Evolutionary conservation across 2,113 vertebrate species (phyloP).

Genomic region (Phrynosoma blainvillii): DNA sequence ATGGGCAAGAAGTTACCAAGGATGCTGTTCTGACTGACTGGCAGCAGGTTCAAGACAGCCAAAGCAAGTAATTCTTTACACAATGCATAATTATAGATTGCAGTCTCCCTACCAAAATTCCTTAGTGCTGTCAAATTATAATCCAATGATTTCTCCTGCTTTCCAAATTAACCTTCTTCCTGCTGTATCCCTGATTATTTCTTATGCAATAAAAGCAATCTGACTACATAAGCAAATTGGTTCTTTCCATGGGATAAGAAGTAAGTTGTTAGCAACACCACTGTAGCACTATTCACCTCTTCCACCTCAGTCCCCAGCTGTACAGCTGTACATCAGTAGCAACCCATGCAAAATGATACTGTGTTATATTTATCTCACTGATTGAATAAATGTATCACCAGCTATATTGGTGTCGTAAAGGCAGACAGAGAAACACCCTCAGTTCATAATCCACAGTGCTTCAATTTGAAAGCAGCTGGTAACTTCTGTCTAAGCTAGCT

Average conservation of each 20-base stretch:
- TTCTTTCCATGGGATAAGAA: neutral
- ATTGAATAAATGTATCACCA: neutral
- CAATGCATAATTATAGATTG: neutral
- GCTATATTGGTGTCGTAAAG: neutral
- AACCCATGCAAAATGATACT: neutral
- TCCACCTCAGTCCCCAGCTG: neutral
- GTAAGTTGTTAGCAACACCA: neutral
- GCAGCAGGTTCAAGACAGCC: neutral
- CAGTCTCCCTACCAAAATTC: neutral
- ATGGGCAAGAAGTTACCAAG: conserved; percentile 2
- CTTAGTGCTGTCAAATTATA: conserved; percentile 12
- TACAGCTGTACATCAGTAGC: neutral
- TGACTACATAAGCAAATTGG: conserved; percentile 14
- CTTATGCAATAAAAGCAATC: conserved; percentile 6
- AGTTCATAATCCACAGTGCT: neutral
- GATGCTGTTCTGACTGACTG: conserved; percentile 16
- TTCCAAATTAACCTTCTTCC: conserved; percentile 18
- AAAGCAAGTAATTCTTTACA: neutral
- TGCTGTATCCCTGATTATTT: conserved; percentile 13
- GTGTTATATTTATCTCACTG: neutral
- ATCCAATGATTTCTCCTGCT: neutral
- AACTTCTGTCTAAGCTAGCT: conserved; percentile 1
- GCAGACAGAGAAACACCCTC: neutral
- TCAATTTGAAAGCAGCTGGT: neutral
- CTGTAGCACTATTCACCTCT: neutral